Percentiles rank a stretch among this genome's conserved stretches.
phyloP scores from a whole-genome alignment of 2,888 invertebrate species.

The Cantharis lateralis region DNA sequence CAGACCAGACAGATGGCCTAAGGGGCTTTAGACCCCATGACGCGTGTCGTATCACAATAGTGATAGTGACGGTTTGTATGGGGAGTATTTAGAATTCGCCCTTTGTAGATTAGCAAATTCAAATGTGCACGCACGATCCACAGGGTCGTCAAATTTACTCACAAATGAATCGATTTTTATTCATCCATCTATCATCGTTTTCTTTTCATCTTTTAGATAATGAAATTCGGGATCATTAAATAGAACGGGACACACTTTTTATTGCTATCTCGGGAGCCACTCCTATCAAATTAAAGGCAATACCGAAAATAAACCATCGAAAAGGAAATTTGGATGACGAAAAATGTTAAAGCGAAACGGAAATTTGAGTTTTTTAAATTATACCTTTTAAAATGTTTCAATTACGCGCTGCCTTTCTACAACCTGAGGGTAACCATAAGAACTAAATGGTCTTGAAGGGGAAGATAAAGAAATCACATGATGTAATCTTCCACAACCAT shows the following conservation, averaged over 20 bases:
- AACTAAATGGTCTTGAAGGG: neutral
- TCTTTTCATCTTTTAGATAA: neutral
- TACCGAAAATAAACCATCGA: neutral
- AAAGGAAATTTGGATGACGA: neutral
- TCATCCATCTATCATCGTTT: neutral
- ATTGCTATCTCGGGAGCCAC: no score
- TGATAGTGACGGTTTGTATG: slow-evolving; percentile 28
- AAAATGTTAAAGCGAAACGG: neutral
- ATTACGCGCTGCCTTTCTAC: neutral
- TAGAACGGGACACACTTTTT: neutral
- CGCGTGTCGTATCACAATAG: slow-evolving; percentile 32
- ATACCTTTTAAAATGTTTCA: neutral
- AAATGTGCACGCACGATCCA: slow-evolving; percentile 14
- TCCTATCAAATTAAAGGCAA: neutral
- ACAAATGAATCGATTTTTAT: neutral
- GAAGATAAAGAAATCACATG: neutral
- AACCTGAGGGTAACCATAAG: neutral
- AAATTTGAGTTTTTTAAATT: neutral
- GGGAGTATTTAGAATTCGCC: slow-evolving; percentile 24
- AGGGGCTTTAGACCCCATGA: slow-evolving; percentile 28
- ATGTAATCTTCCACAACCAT: neutral
- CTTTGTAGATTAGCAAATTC: slow-evolving; percentile 17
- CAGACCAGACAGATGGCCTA: slow-evolving; percentile 32
- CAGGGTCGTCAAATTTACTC: slow-evolving; percentile 6
- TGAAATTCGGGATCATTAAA: neutral